phyloP scores from a whole-genome alignment of 2,888 invertebrate species.

The Amphipoea lucens region DNA sequence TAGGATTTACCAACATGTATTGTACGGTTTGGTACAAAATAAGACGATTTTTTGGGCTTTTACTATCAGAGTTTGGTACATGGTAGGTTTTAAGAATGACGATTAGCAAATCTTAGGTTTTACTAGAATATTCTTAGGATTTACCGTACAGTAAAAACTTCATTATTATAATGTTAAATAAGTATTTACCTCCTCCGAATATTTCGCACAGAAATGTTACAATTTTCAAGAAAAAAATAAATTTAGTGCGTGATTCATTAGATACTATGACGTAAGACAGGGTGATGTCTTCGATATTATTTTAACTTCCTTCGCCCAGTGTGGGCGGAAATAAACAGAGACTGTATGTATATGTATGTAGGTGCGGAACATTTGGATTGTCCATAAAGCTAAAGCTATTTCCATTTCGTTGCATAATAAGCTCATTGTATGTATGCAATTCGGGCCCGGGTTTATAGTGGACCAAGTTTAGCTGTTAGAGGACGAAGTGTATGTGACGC shows the following conservation, averaged over 20 bases:
- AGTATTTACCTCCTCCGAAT: background rate
- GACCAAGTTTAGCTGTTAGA: background rate
- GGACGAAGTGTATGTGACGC: background rate
- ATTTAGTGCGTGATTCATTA: slow-evolving; percentile 46
- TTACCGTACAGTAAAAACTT: background rate
- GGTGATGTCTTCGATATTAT: slow-evolving; percentile 44
- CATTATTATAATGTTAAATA: background rate
- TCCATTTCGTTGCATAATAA: slow-evolving; percentile 27
- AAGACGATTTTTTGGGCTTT: background rate
- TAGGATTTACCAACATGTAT: background rate
- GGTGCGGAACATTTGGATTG: slow-evolving; percentile 5
- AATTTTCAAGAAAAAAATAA: slow-evolving; percentile 2
- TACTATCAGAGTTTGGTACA: background rate
- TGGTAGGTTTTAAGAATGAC: background rate
- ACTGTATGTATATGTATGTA: slow-evolving; percentile 8
- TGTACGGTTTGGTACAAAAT: background rate
- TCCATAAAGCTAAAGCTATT: slow-evolving; percentile 32
- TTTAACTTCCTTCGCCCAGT: slow-evolving; percentile 34
- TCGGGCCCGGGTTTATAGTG: background rate
- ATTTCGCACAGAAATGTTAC: background rate
- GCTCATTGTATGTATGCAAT: background rate
- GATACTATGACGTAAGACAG: slow-evolving; percentile 55
- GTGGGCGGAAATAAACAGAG: slow-evolving; percentile 57
- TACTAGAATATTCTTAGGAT: background rate
- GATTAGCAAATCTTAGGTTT: background rate